Conservation (phyloP, 2,113 vertebrate species). For the Uria aalge region DNA sequence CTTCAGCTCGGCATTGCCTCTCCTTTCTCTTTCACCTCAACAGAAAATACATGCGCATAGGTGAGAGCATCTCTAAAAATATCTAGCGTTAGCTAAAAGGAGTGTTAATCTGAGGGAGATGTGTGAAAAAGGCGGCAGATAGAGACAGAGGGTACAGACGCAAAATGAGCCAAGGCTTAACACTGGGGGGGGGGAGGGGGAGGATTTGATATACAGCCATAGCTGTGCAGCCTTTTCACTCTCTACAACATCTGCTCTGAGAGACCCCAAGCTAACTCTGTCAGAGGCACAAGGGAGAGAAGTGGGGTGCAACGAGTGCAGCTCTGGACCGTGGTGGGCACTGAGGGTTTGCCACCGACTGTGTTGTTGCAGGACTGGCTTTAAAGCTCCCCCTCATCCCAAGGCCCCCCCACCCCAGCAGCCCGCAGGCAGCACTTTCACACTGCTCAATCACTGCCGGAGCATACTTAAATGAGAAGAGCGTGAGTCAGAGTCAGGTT, state of each 20-base stretch:
- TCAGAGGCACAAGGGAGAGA: background rate
- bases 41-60: background rate
- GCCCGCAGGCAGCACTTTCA: background rate
- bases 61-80: background rate
- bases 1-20: background rate
- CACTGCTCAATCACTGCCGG: background rate
- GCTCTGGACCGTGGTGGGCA: rapidly evolving
- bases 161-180: background rate
- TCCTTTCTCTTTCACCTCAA: background rate
- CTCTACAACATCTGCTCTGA: background rate
- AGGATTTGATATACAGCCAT: background rate
- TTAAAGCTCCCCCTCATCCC: background rate
- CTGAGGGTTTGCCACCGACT: background rate
- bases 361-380: background rate
- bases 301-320: rapidly evolving
- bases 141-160: background rate
- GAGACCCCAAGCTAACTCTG: background rate
- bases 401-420: background rate
- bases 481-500: background rate
- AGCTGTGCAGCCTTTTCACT: background rate
- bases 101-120: background rate
- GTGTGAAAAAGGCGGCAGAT: background rate
- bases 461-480: background rate
- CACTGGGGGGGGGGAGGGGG: rapidly evolving
- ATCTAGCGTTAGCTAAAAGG: background rate